A percentile compares a stretch with the other conserved stretches of the same genome.
Evolutionary conservation across 2,113 vertebrate species (phyloP).

Genomic region (Neotoma lepida): DNA sequence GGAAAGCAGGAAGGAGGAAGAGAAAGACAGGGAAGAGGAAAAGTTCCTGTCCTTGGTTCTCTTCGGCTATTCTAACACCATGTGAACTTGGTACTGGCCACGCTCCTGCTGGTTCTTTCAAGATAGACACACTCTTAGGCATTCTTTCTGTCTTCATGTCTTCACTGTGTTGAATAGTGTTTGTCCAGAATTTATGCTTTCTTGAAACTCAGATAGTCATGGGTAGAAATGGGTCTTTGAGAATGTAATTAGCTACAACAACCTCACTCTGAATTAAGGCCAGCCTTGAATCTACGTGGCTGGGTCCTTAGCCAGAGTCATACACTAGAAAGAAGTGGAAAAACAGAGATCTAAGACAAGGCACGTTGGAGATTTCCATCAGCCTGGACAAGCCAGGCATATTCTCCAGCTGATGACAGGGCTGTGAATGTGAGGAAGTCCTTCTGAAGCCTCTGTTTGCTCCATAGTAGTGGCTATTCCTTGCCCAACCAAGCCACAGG

Average conservation of each 20-base stretch:
- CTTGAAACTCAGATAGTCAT: background rate
- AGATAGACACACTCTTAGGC: background rate
- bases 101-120: background rate
- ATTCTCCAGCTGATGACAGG: background rate
- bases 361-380: background rate
- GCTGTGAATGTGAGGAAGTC: background rate
- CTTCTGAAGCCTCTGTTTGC: background rate
- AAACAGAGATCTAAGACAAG: background rate
- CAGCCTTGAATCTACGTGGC: background rate
- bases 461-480: background rate
- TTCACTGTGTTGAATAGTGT: background rate
- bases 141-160: background rate
- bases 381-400: background rate
- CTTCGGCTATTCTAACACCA: background rate
- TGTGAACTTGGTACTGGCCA: background rate
- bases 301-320: background rate
- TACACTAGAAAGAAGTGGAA: background rate
- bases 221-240: background rate
- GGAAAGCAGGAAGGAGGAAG: background rate
- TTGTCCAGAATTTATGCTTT: background rate
- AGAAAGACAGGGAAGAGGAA: background rate
- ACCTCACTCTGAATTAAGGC: background rate
- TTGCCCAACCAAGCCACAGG: background rate
- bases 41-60: background rate
- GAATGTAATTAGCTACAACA: background rate